phyloP scores from a whole-genome alignment of 2,113 vertebrate species.

The Pardalotus punctatus region DNA sequence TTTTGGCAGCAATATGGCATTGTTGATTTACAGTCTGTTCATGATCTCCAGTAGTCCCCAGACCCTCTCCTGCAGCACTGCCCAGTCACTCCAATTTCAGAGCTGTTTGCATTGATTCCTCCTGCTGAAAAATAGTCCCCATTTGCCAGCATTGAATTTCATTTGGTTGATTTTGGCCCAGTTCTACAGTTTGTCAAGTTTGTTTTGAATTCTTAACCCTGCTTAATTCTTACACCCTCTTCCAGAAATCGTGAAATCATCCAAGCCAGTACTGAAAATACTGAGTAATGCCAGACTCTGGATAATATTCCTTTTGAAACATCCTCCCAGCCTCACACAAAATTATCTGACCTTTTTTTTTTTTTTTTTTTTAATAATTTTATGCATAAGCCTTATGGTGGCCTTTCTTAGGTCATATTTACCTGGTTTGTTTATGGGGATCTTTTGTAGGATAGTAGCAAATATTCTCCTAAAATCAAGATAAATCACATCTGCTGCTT shows the following conservation, averaged over 20 bases:
- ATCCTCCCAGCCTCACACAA: neutral
- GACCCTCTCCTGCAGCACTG: neutral
- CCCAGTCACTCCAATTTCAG: neutral
- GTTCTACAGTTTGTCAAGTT: neutral
- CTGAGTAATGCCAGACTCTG: neutral
- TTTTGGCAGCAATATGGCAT: neutral
- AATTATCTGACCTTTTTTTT: neutral
- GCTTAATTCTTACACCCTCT: neutral
- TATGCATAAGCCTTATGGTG: neutral
- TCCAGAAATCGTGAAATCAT: neutral
- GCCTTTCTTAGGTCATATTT: neutral
- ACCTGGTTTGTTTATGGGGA: neutral
- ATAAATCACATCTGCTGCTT: slow-evolving; percentile 38
- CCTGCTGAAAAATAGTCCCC: neutral
- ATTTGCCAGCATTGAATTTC: neutral
- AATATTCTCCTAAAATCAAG: slow-evolving; percentile 2
- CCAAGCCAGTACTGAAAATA: neutral
- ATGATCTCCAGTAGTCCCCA: neutral
- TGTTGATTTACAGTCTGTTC: slow-evolving; percentile 34
- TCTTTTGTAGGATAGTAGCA: neutral
- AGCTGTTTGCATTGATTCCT: neutral
- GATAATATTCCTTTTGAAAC: neutral
- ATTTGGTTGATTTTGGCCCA: neutral
- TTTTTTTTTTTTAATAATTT: neutral
- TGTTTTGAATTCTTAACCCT: neutral